Base-by-base conservation (phyloP, 2,113 vertebrate genomes). In the Callospermophilus lateralis region DNA sequence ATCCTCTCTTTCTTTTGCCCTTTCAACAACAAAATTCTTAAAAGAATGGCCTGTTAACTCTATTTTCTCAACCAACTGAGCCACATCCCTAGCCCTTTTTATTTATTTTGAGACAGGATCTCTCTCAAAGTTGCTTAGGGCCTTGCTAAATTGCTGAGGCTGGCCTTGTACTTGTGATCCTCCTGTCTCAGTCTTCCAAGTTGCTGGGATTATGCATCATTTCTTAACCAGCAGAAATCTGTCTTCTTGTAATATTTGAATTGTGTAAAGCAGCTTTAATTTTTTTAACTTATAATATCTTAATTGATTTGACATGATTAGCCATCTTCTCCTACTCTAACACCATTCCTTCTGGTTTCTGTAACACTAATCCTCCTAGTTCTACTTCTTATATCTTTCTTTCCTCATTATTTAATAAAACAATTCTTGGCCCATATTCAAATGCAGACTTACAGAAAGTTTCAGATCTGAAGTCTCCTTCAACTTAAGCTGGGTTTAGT, bases 321-420 rank as follows among this genome's bases (percentile, higher is more conserved):
- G 53, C 45, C 9, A 95, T 73, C 19, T 13, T 89, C 6, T 95
- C 17, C 76, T 32, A 93, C 26, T 89, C 51, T 76, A 92, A 91
- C 30, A 9, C 9, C 39, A 26, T 63, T 45, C 16, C 30, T 34
- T 90, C 76, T 88, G 28, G 55, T 17, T 87, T 94, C 51, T 83
- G 0, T 63, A 78, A 68, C n/a, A 85, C 55, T 26, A 86, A 32
- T 16, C n/a, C 42, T 73, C 34, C 6, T 93, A 45, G 45, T 89
- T 88, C 78, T 79, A 39, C 53, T 81, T 72, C 73, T 78, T 78
- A 51, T 3, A 39, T 72, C 22, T 55, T 45, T 92, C 34, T 94
- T 97, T 94, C 79, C 77, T 93, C 24, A 39, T 32, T 92, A 45
- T 95, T 93, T 88, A 84, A 76, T 84, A 90, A 77, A 95, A 83